phyloP scores from a whole-genome alignment of 2,113 vertebrate genomes.

The Psittacus erithacus region DNA sequence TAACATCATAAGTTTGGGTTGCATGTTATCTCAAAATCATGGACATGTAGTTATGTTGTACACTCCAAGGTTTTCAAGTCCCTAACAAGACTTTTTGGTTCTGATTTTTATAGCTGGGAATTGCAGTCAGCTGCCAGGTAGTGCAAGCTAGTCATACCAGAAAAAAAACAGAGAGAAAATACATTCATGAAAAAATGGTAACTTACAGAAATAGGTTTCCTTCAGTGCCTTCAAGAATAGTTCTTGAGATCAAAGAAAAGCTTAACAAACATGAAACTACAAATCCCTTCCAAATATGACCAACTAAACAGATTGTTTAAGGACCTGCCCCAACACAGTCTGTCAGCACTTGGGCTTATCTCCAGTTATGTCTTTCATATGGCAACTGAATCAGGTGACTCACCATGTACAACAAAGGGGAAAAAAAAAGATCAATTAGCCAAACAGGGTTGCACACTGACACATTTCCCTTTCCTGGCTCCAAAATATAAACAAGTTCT shows the following conservation, averaged over 20 bases:
- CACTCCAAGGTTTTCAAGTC: too few species aligned
- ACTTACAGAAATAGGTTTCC: background rate
- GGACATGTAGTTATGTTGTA: background rate
- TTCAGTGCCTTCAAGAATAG: background rate
- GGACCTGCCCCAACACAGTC: background rate
- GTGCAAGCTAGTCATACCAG: rapidly evolving
- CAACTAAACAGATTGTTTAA: background rate
- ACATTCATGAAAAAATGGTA: background rate
- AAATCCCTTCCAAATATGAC: background rate
- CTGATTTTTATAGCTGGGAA: background rate
- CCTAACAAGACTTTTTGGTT: background rate
- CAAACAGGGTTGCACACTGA: background rate
- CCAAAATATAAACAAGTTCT: background rate
- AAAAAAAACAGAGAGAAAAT: background rate
- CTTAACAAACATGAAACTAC: background rate
- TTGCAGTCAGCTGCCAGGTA: background rate
- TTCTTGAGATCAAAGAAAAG: background rate
- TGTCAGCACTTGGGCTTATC: background rate
- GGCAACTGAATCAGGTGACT: background rate
- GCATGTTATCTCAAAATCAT: rapidly evolving
- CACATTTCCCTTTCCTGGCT: background rate
- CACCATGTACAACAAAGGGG: background rate
- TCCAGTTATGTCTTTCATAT: background rate
- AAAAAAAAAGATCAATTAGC: background rate
- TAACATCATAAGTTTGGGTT: background rate